phyloP scores from a whole-genome alignment of 2,888 invertebrate species.

The Neoitamus cyanurus region DNA sequence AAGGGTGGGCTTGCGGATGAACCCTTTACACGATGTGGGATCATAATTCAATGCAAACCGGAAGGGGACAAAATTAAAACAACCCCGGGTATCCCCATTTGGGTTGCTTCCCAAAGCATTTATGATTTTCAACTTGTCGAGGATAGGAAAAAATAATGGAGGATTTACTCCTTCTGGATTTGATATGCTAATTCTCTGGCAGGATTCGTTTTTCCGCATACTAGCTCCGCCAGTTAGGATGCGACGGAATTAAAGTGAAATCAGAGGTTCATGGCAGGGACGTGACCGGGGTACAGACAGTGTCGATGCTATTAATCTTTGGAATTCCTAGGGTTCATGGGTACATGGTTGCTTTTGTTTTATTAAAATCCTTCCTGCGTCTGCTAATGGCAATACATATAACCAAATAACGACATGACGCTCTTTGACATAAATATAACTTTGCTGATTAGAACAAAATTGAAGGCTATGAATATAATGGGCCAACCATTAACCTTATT shows the following conservation, averaged over 20 bases:
- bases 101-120: background rate
- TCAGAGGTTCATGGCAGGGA: background rate
- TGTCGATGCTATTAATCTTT: background rate
- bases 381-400: background rate
- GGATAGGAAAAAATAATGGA: background rate
- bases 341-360: background rate
- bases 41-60: constrained; percentile 9
- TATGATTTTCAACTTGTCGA: background rate
- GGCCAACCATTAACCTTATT: background rate
- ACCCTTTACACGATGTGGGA: constrained; percentile 22
- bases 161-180: constrained; percentile 11
- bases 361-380: background rate
- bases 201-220: background rate
- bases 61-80: constrained; percentile 38
- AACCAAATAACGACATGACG: background rate
- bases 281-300: background rate
- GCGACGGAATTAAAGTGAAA: background rate
- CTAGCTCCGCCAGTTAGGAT: background rate
- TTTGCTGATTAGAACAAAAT: background rate
- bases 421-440: background rate
- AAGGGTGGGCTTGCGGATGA: background rate
- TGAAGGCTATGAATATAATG: background rate
- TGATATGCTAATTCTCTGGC: constrained; percentile 17
- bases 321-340: background rate
- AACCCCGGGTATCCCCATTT: constrained; percentile 11